Conservation (phyloP, 2,797 vertebrate species). For the Crocodylus rhombifer region DNA sequence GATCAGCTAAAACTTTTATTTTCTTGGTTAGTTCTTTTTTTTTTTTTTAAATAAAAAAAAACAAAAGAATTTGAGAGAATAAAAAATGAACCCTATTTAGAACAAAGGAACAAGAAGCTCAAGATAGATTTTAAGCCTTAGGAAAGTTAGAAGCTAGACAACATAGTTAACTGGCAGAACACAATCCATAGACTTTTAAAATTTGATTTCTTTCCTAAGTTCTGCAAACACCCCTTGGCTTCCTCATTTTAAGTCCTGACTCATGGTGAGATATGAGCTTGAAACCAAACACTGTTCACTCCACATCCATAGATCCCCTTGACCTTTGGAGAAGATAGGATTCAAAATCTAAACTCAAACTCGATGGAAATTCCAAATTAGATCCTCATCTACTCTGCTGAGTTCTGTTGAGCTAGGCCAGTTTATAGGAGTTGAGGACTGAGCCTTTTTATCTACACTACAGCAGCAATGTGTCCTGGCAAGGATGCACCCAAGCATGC, state of each 20-base stretch:
- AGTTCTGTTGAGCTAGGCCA: background rate
- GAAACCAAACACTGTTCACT: background rate
- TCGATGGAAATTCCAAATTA: background rate
- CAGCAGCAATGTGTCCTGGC: too few species aligned
- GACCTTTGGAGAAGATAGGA: background rate
- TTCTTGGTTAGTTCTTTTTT: background rate
- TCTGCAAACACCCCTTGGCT: constrained; percentile 46
- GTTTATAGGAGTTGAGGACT: background rate
- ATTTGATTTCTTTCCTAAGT: constrained; percentile 61
- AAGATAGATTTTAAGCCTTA: constrained; percentile 68
- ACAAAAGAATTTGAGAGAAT: constrained; percentile 41
- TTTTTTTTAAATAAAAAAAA: background rate
- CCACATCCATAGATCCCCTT: accelerated
- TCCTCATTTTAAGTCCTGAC: constrained; percentile 47
- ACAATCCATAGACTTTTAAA: constrained; percentile 57
- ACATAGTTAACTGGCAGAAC: constrained; percentile 40
- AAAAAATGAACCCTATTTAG: constrained; percentile 21
- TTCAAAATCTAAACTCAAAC: background rate
- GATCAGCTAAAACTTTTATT: constrained; percentile 33
- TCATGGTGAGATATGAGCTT: constrained; percentile 56
- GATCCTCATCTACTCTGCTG: background rate
- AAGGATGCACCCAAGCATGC: too few species aligned
- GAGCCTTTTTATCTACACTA: too few species aligned
- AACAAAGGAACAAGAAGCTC: constrained; percentile 35
- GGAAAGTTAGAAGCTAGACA: constrained; percentile 61